These are phyloP conservation scores for Stictocephala bisonia DNA, from an alignment of 2,888 invertebrate genomes.

Conservation along the genomic window DNA sequence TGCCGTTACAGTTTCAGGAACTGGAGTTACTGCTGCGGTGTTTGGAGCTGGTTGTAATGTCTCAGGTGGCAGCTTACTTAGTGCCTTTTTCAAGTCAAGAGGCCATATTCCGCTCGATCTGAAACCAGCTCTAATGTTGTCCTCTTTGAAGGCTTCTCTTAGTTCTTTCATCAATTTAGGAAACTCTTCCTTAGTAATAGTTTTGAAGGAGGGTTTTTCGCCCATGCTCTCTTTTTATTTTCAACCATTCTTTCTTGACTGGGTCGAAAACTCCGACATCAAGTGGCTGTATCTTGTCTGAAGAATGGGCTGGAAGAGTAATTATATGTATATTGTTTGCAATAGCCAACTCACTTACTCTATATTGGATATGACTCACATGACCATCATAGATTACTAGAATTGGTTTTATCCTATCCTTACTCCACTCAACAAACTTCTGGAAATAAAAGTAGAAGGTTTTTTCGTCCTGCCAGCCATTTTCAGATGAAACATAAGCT, in stretches of 20 bases:
- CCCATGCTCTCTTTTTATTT: not conserved
- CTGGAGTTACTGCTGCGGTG: too few relatives aligned
- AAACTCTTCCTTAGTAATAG: conserved; percentile 2
- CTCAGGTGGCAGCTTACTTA: not conserved
- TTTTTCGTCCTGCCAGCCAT: conserved; percentile 28
- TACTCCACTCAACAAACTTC: conserved; percentile 26
- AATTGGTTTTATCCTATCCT: conserved; percentile 15
- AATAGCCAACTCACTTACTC: conserved; percentile 25
- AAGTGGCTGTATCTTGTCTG: conserved; percentile 7
- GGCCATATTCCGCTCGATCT: conserved; percentile 17
- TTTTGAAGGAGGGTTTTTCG: not conserved
- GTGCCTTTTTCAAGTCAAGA: not conserved
- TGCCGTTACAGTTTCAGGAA: too few relatives aligned
- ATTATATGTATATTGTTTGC: conserved; percentile 19
- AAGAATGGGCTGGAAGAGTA: conserved; percentile 13
- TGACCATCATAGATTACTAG: conserved; percentile 25
- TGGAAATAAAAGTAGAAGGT: conserved; percentile 14
- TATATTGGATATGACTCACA: conserved; percentile 9
- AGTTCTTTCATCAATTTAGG: not conserved
- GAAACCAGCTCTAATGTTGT: conserved; percentile 1
- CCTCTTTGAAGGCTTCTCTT: conserved; percentile 10
- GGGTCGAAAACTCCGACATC: conserved; percentile 20
- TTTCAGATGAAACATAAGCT: conserved; percentile 2
- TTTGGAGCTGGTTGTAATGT: too few relatives aligned
- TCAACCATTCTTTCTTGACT: conserved; percentile 14